These are phyloP conservation scores for Nerophis ophidion DNA, from an alignment of 2,113 vertebrate genomes.

Conservation along the genomic window DNA sequence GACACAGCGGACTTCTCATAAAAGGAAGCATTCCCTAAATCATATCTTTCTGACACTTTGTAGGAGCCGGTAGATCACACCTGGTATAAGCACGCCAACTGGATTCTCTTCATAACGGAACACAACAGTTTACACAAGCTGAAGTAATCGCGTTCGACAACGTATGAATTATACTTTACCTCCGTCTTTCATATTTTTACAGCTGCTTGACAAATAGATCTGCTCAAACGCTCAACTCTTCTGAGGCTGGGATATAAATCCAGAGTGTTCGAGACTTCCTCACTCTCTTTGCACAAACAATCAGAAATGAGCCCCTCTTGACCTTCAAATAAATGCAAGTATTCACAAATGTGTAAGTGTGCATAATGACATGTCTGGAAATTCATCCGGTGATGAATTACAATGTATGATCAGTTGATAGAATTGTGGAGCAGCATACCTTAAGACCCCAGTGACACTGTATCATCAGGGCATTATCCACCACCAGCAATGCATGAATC, in stretches of 20 bases:
- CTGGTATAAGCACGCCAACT: conserved; percentile 21
- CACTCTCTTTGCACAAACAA: conserved; percentile 44
- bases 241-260: conserved; percentile 51
- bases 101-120: conserved; percentile 34
- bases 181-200: conserved; percentile 69
- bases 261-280: conserved; percentile 42
- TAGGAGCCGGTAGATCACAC: conserved; percentile 24
- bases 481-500: neutral
- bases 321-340: conserved; percentile 32
- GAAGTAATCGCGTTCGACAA: conserved; percentile 47
- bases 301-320: conserved; percentile 42
- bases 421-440: neutral
- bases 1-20: conserved; percentile 7
- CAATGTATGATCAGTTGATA: neutral
- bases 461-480: neutral
- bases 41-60: conserved; percentile 7
- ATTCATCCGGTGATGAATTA: neutral
- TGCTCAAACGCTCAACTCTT: conserved; percentile 64
- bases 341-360: conserved; percentile 10
- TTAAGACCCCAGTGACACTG: neutral
- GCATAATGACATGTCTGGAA: neutral
- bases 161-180: conserved; percentile 70
- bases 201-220: conserved; percentile 69
- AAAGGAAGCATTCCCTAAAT: conserved; percentile 5
- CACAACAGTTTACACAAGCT: conserved; percentile 31